These are phyloP conservation scores for Leptinotarsa defecta DNA, from an alignment of 1,140 invertebrate species.

Conservation along the genomic window DNA sequence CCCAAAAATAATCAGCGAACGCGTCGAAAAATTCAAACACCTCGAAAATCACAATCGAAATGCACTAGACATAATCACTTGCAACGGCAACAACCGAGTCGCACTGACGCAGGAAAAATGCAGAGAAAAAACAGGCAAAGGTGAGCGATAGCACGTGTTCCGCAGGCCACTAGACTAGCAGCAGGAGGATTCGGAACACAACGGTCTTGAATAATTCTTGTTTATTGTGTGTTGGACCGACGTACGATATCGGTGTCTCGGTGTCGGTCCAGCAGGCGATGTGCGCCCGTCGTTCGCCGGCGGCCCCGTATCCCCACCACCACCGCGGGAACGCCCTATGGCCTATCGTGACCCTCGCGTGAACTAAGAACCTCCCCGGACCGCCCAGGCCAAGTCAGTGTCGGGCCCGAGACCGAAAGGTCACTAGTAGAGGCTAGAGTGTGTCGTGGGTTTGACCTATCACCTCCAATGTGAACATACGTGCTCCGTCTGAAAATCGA, in stretches of 20 bases:
- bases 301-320: constrained; percentile 35
- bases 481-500: constrained; percentile 38
- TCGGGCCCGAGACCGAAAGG: constrained; percentile 55
- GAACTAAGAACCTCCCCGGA: constrained; percentile 54
- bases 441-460: constrained; percentile 56
- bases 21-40: too few species aligned
- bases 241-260: background rate
- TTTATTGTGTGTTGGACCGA: background rate
- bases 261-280: background rate
- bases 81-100: background rate
- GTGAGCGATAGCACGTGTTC: background rate
- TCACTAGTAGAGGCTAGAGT: constrained; percentile 57
- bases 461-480: constrained; percentile 54
- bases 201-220: constrained; percentile 3
- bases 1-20: too few species aligned
- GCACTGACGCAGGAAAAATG: background rate
- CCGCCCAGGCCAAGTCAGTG: constrained; percentile 56
- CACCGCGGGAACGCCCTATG: constrained; percentile 50
- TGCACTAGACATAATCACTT: too few species aligned
- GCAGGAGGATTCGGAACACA: background rate
- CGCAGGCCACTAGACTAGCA: background rate
- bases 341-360: constrained; percentile 56
- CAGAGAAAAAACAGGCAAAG: background rate
- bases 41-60: too few species aligned
- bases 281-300: background rate